Conservation (phyloP, 1,140 invertebrate species). For the Microplitis demolitor region DNA sequence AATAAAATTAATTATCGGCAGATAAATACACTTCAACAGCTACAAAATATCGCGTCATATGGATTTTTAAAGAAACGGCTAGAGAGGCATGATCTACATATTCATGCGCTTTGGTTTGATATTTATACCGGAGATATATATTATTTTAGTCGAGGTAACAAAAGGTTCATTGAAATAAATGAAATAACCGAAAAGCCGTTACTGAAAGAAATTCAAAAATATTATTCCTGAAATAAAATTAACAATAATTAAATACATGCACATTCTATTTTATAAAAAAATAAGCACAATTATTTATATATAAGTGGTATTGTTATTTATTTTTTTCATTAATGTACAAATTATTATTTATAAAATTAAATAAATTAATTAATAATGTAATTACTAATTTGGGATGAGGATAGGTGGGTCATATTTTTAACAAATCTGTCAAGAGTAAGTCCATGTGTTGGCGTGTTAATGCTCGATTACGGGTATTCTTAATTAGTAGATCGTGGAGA, state of each 20-base stretch:
- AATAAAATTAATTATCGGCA: slow-evolving; percentile 42
- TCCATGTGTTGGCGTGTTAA: background rate
- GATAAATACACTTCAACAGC: slow-evolving; percentile 92
- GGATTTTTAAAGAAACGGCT: slow-evolving; percentile 87
- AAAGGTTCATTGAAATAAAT: slow-evolving; percentile 83
- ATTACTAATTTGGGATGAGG: too few species aligned
- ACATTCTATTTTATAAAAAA: background rate
- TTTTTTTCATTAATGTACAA: too few species aligned
- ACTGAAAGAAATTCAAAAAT: slow-evolving; percentile 76
- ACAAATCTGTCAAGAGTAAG: background rate
- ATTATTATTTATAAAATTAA: too few species aligned
- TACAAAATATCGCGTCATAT: slow-evolving; percentile 94
- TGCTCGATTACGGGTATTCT: slow-evolving; percentile 19
- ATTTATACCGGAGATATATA: slow-evolving; percentile 96
- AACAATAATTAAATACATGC: background rate
- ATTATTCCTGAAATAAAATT: slow-evolving; percentile 69
- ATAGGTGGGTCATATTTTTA: background rate
- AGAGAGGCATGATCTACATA: slow-evolving; percentile 80
- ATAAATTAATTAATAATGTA: too few species aligned
- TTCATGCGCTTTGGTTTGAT: slow-evolving; percentile 96
- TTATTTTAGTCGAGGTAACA: slow-evolving; percentile 85
- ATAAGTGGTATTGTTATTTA: too few species aligned
- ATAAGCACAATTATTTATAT: too few species aligned
- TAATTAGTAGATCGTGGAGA: slow-evolving; percentile 41
- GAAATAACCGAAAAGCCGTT: slow-evolving; percentile 77